A percentile compares a stretch with the other conserved stretches of the same genome.
Conservation (phyloP, 2,888 invertebrate species). For the Heliconius ethilla region DNA sequence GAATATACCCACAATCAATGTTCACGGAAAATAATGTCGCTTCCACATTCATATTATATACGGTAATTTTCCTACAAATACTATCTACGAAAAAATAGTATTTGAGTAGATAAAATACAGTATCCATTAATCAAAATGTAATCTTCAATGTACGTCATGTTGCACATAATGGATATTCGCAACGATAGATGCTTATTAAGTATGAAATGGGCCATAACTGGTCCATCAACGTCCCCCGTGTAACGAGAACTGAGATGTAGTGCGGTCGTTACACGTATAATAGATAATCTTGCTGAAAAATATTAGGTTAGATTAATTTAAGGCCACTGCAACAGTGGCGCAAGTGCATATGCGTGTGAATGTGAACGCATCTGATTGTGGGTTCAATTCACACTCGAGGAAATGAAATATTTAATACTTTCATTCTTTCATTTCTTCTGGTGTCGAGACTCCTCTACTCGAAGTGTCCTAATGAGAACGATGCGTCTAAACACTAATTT, state of each 20-base stretch:
- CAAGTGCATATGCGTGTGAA: too few relatives aligned
- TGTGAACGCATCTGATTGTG: too few relatives aligned
- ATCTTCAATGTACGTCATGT: constrained; percentile 21
- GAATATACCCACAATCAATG: not conserved
- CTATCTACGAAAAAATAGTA: not conserved
- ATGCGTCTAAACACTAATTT: too few relatives aligned
- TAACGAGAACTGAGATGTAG: not conserved
- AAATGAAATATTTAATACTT: too few relatives aligned
- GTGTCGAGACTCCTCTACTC: too few relatives aligned
- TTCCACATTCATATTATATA: not conserved
- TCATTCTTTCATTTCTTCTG: too few relatives aligned
- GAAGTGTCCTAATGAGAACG: too few relatives aligned
- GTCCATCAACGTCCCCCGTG: constrained; percentile 19
- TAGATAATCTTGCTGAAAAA: too few relatives aligned
- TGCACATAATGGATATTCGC: constrained; percentile 22
- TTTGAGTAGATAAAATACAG: not conserved
- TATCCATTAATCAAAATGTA: constrained; percentile 13
- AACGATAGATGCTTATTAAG: constrained; percentile 24
- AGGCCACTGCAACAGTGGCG: too few relatives aligned
- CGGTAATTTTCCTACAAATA: not conserved
- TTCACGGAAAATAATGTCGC: not conserved
- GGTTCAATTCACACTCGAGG: too few relatives aligned
- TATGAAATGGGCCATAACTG: constrained; percentile 30
- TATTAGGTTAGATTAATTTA: too few relatives aligned
- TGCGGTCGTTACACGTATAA: not conserved